These are phyloP conservation scores for Stegostoma tigrinum DNA, from an alignment of 2,113 vertebrate species.

Conservation along the genomic window DNA sequence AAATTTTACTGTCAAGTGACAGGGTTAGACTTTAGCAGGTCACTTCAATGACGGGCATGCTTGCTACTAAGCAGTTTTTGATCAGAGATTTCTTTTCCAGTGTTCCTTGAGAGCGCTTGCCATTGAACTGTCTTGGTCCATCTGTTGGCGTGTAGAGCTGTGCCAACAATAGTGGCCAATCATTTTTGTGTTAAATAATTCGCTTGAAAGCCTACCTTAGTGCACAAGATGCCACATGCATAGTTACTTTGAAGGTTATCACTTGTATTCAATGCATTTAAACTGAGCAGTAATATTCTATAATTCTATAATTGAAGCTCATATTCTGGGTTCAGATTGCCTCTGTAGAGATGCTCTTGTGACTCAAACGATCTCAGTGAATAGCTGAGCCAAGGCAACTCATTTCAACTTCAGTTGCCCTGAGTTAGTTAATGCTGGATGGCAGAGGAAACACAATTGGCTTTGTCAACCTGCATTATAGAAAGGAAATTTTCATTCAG, in stretches of 20 bases:
- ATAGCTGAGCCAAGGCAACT: neutral
- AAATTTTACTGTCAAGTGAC: neutral
- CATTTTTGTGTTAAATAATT: conserved; percentile 9
- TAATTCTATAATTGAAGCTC: neutral
- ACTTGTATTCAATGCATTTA: neutral
- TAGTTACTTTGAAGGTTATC: neutral
- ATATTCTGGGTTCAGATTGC: neutral
- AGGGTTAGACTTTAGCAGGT: neutral
- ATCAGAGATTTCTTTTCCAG: neutral
- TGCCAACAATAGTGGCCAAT: conserved; percentile 7
- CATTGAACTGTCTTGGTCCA: conserved; percentile 10
- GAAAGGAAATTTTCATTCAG: neutral
- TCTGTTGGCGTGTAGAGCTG: neutral
- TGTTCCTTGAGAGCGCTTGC: neutral
- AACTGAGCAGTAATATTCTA: neutral
- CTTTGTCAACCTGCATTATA: neutral
- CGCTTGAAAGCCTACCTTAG: neutral
- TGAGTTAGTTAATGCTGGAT: neutral
- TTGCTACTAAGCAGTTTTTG: neutral
- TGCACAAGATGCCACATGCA: neutral
- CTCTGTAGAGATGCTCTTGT: neutral
- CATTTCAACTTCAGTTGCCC: neutral
- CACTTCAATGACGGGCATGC: neutral
- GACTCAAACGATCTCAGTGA: neutral
- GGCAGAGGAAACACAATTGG: neutral